Evolutionary conservation across 2,797 vertebrate species (phyloP), one percentile per base, ranked within the genome.

Genomic region (Petrocephalus sullivani): DNA sequence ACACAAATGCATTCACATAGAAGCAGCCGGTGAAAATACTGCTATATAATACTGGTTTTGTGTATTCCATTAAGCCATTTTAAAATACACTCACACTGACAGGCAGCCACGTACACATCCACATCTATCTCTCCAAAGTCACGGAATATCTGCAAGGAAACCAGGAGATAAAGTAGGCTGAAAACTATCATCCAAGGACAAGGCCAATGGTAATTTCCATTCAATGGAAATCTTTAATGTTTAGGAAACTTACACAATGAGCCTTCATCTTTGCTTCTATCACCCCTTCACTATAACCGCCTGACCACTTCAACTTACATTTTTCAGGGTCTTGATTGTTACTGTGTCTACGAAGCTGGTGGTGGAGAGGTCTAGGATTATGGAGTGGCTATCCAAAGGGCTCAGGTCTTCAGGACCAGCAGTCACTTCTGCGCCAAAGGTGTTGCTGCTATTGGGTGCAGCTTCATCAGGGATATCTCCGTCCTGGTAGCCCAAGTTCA

Each of bases 111-210:
- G 90, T 97, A 98, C 88, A 99, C 95, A 0, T 97, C 94, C 71
- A 98, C 96, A 92, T 98, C 97, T 86, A 99, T 96, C 92, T 98
- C 97, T 87, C 58, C 95, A 94, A 98, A 99, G 93, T 99, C 97
- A 3, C 90, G 95, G 93, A 98, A 97, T 95, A 99, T 97, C 98
- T 99, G 95, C 23, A 88, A 19, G 89, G 89, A 92, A 88, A 6
- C 28, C 88, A 8, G 23, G 49, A 60, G 21, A 85, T 81, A 12
- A 57, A 67, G 21, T 41, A 51, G 9, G 57, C 28, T 37, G 33
- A 28, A 9, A 64, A 28, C 23, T 3, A 84, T 33, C 12, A 60
- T 23, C 21, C 57, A 88, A 84, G 56, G 23, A 53, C 56, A 83
- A 33, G n/a, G 19, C 10, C 86, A 54, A 84, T 54, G 21, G 19